Evolutionary conservation across 2,113 vertebrate species (phyloP).

Genomic region (Chlorodrepanis virens): DNA sequence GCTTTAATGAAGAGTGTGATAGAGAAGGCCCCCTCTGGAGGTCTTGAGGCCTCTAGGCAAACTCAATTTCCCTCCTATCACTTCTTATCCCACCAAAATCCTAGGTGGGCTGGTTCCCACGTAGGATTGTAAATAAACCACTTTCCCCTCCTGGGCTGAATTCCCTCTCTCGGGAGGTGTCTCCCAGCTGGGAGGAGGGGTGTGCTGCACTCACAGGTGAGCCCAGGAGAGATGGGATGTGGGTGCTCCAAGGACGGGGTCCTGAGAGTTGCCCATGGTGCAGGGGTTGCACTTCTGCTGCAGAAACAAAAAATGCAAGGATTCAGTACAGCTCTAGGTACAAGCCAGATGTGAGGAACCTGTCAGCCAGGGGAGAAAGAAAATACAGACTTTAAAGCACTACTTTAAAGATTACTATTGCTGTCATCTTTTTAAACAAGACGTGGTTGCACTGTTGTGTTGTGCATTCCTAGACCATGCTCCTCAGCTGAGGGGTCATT

Average conservation of each 20-base stretch:
- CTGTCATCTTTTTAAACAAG: background rate
- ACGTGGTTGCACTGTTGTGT: background rate
- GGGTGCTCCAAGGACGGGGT: background rate
- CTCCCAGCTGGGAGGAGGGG: background rate
- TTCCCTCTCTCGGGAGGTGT: background rate
- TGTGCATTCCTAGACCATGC: background rate
- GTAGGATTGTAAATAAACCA: background rate
- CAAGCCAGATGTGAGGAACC: background rate
- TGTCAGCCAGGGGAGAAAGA: background rate
- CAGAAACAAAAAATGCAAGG: background rate
- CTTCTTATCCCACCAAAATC: background rate
- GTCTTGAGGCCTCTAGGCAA: background rate
- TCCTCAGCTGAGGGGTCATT: background rate
- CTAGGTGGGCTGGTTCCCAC: background rate
- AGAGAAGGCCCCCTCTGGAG: background rate
- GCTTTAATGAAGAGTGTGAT: background rate
- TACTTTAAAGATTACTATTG: background rate
- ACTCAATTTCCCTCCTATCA: background rate
- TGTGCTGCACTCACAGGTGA: background rate
- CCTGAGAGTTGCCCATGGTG: fast-evolving
- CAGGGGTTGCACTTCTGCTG: background rate
- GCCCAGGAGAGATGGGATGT: background rate
- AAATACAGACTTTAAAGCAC: background rate
- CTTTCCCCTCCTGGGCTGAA: background rate
- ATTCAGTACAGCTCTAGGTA: background rate